phyloP scores from a whole-genome alignment of 1,140 invertebrate species.

The Sogatella furcifera region DNA sequence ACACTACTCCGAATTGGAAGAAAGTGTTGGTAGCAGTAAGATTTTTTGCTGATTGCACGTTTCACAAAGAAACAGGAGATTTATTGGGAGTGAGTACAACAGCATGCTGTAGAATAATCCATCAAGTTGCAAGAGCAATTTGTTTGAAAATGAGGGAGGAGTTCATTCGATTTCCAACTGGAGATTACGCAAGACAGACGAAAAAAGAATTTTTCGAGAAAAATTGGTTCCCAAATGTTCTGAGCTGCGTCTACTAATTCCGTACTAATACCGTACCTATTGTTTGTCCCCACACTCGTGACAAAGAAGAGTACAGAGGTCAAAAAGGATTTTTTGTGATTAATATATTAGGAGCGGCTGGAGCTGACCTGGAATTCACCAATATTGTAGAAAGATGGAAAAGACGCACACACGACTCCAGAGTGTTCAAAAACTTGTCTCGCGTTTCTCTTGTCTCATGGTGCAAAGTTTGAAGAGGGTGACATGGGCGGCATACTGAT shows the following conservation, averaged over 20 bases:
- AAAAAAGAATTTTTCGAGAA: background rate
- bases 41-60: conserved; percentile 1
- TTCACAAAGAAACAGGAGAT: conserved; percentile 3
- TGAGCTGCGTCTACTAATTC: background rate
- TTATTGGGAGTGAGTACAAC: too few species aligned
- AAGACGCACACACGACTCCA: conserved; percentile 3
- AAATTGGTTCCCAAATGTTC: background rate
- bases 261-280: conserved; percentile 1
- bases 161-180: conserved; percentile 4
- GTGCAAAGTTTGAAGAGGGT: background rate
- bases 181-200: background rate
- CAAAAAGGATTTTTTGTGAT: background rate
- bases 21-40: conserved; percentile 6
- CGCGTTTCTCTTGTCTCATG: too few species aligned
- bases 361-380: conserved; percentile 5
- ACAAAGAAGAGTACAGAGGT: conserved; percentile 7
- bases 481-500: conserved; percentile 6
- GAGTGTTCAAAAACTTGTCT: conserved; percentile 2
- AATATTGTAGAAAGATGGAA: conserved; percentile 1
- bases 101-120: background rate
- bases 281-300: background rate
- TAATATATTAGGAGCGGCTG: conserved; percentile 3
- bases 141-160: background rate
- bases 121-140: conserved; percentile 3
- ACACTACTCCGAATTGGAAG: background rate